Evolutionary conservation across 2,888 invertebrate genomes (phyloP).

Genomic region (Pollenia griseotomentosa): DNA sequence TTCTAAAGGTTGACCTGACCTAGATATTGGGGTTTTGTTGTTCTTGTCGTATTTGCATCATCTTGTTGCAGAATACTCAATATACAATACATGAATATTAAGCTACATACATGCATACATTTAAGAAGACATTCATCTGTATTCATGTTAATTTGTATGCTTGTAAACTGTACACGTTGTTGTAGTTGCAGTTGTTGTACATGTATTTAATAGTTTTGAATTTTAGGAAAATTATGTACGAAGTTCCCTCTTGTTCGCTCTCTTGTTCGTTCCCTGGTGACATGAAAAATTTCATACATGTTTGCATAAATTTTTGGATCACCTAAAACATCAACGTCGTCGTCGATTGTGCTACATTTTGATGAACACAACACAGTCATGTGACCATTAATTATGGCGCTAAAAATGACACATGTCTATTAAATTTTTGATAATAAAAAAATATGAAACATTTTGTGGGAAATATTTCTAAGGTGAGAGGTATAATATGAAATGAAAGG

Average conservation of each 20-base stretch:
- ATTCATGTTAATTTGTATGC: neutral
- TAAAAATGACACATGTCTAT: constrained; percentile 70
- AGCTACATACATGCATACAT: neutral
- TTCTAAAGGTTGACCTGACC: constrained; percentile 54
- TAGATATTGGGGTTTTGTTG: constrained; percentile 34
- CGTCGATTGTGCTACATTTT: constrained; percentile 44
- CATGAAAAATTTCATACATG: constrained; percentile 23
- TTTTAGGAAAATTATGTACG: constrained; percentile 39
- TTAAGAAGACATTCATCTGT: constrained; percentile 2
- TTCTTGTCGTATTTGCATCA: constrained; percentile 36
- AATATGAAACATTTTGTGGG: constrained; percentile 5
- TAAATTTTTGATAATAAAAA: constrained; percentile 40
- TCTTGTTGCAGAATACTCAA: constrained; percentile 51
- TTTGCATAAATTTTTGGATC: constrained; percentile 28
- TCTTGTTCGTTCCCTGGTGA: constrained; percentile 32
- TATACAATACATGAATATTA: neutral
- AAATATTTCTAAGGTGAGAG: neutral
- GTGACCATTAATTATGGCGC: constrained; percentile 70
- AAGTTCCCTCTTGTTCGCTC: neutral
- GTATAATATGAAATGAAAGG: neutral
- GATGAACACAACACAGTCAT: constrained; percentile 58
- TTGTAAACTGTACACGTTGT: neutral
- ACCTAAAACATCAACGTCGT: constrained; percentile 41
- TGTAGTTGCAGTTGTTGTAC: neutral
- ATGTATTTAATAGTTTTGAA: constrained; percentile 37